These are phyloP conservation scores for Apteryx owenii DNA, from an alignment of 2,113 vertebrate genomes.

Conservation along the genomic window DNA sequence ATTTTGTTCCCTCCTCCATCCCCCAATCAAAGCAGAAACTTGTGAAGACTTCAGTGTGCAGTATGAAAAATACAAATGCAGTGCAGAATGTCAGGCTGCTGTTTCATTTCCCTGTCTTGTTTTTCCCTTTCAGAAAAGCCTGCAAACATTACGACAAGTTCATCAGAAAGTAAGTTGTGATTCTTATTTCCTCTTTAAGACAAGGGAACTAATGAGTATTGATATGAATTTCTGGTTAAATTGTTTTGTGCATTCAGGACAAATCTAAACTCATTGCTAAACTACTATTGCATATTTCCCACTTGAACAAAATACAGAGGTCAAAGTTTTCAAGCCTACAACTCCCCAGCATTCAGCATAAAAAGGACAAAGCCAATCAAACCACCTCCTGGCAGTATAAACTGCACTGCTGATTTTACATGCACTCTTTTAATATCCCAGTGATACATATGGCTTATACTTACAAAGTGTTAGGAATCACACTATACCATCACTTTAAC, in stretches of 20 bases:
- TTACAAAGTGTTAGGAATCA: not conserved
- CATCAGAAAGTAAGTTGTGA: slow-evolving; percentile 8
- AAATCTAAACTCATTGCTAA: not conserved
- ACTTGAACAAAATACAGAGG: not conserved
- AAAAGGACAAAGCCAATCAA: not conserved
- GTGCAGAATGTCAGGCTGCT: not conserved
- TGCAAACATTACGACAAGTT: not conserved
- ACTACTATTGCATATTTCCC: not conserved
- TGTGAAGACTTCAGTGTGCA: not conserved
- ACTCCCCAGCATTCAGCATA: not conserved
- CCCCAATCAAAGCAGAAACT: not conserved
- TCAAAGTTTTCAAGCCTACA: not conserved
- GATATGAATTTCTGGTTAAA: not conserved
- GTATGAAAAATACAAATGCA: not conserved
- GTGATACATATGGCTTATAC: not conserved
- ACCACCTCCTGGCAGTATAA: not conserved
- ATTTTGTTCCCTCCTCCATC: not conserved
- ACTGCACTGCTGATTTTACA: not conserved
- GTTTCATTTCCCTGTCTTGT: not conserved
- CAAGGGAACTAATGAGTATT: not conserved
- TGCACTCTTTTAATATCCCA: not conserved
- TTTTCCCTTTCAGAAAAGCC: slow-evolving; percentile 12
- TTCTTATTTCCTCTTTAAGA: not conserved
- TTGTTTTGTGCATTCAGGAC: not conserved
- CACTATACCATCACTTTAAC: not conserved